Evolutionary conservation across 2,113 vertebrate species (phyloP), one percentile per base, ranked within the genome.

Genomic region (Canis aureus): DNA sequence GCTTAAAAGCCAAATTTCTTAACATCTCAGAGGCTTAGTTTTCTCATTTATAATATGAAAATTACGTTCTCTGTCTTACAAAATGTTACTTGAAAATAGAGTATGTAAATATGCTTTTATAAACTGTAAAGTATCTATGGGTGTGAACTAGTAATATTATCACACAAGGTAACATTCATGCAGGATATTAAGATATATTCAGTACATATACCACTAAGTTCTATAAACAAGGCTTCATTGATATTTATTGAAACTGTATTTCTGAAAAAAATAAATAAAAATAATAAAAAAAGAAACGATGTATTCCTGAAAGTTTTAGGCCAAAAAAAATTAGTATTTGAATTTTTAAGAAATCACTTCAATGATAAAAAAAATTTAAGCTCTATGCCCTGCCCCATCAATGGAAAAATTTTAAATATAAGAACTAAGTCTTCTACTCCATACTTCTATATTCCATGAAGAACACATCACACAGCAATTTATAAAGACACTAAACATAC

Each of bases 21-120:
- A 59, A 49, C 55, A 94, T n/a, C 16, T 64, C 53, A 91, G 22
- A 80, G 55, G 12, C 59, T 71, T 59, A 49, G 60, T 66, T 53
- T 93, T 64, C 82, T 80, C 35, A 69, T n/a, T 97, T 86, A 85
- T 76, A 86, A 92, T 86, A 66, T 53, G 7, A 22, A 92, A 55
- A 82, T 23, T 62, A 80, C 8, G 16, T 73, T 71, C 38, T 59
- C 8, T 19, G 23, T 92, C 73, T 59, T 90, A 66, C 53, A 43
- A 87, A 82, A 27, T 64, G 20, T 60, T 79, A 79, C 15, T 15
- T 71, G 43, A 82, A 91, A 13, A 80, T 9, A 60, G 2, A 73
- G 8, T 53, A n/a, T 20, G 3, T 66, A 49, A 69, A 64, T 59
- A 53, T 67, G 10, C 19, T 94, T 79, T 57, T 86, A n/a, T 51